Percentiles rank a stretch among this genome's conserved stretches.
These are phyloP conservation scores for Ashinkailepas kermadecensis DNA, from an alignment of 2,888 invertebrate genomes.

Conservation along the genomic window DNA sequence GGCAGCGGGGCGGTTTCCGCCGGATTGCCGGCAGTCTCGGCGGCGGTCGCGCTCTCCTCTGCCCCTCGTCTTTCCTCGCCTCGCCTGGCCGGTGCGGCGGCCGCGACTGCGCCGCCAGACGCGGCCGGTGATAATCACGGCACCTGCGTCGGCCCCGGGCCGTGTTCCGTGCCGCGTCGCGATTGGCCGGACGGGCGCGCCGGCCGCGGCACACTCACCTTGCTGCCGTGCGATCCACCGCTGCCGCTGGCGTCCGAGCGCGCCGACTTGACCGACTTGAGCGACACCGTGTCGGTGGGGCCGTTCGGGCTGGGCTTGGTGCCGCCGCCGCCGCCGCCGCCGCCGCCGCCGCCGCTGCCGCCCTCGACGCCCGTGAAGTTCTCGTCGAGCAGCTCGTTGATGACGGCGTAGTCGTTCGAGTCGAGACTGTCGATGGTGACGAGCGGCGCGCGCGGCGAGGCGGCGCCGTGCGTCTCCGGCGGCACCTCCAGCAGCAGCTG, in stretches of 20 bases:
- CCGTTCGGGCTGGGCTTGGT: conserved; percentile 12
- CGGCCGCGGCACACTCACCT: neutral
- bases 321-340: neutral
- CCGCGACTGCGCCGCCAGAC: too few relatives aligned
- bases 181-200: too few relatives aligned
- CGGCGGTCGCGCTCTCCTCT: too few relatives aligned
- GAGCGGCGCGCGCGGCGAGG: neutral
- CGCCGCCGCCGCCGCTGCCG: neutral
- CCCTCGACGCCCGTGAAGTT: neutral
- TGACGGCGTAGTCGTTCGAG: conserved; percentile 10
- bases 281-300: neutral
- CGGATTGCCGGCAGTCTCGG: too few relatives aligned
- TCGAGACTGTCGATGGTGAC: conserved; percentile 11
- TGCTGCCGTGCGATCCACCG: neutral
- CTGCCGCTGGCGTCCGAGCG: neutral
- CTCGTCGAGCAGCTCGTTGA: conserved; percentile 12
- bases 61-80: too few relatives aligned
- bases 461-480: neutral
- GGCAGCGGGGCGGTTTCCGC: too few relatives aligned
- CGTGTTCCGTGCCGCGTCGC: too few relatives aligned
- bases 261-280: conserved; percentile 12
- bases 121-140: too few relatives aligned
- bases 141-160: too few relatives aligned
- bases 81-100: too few relatives aligned
- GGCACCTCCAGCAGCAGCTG: neutral